Conservation (phyloP, 2,113 vertebrate genomes). For the Ramphastos sulfuratus region DNA sequence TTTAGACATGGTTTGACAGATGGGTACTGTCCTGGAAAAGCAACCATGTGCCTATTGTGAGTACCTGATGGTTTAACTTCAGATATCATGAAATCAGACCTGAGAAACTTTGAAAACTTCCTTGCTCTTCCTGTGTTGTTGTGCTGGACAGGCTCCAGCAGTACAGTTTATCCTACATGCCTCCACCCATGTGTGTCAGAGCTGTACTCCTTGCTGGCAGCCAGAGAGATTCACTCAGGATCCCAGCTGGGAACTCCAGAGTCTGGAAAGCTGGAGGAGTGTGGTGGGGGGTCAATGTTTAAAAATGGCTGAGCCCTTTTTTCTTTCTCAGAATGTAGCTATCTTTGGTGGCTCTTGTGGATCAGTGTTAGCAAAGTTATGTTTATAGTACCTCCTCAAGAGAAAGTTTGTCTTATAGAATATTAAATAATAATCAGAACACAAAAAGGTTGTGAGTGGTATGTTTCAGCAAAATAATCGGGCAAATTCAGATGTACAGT, state of each 20-base stretch:
- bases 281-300: background rate
- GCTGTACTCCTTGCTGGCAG: background rate
- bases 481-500: background rate
- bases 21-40: background rate
- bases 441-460: background rate
- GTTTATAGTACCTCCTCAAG: background rate
- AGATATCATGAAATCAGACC: background rate
- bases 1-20: background rate
- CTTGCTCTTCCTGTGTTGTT: background rate
- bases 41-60: background rate
- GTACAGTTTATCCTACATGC: background rate
- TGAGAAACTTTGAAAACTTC: background rate
- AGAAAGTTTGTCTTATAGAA: background rate
- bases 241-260: background rate
- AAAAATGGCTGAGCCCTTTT: background rate
- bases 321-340: background rate
- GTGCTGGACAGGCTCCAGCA: fast-evolving
- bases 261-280: background rate
- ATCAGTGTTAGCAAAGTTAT: background rate
- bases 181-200: fast-evolving
- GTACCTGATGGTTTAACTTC: background rate
- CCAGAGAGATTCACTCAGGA: background rate
- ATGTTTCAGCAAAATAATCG: background rate
- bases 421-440: background rate
- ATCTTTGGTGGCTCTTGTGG: background rate